These are phyloP conservation scores for Lasioglossum leucozonium DNA, from an alignment of 2,888 invertebrate species.

Conservation along the genomic window DNA sequence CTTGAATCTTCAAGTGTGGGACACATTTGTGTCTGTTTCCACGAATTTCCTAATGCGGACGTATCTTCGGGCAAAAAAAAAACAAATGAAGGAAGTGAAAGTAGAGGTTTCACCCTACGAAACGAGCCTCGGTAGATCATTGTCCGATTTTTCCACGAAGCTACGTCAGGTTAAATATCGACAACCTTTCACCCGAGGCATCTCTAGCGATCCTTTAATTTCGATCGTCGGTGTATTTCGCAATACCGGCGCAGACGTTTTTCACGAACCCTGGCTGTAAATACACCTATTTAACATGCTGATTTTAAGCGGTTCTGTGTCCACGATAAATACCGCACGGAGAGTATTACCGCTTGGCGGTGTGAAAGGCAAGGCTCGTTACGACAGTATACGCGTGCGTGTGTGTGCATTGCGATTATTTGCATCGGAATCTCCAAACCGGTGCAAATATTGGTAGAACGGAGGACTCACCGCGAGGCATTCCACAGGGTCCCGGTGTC, in stretches of 20 bases:
- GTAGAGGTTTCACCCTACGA: not conserved
- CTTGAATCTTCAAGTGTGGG: not conserved
- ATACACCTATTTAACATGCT: not conserved
- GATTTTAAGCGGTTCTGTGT: not conserved
- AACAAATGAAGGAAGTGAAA: not conserved
- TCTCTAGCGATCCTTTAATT: not conserved
- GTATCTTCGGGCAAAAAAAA: not conserved
- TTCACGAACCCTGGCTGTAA: not conserved
- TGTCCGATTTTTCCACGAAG: not conserved
- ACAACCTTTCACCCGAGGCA: not conserved
- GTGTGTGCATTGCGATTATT: not conserved
- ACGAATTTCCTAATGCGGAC: not conserved
- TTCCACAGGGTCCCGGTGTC: constrained; percentile 96
- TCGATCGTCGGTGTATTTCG: not conserved
- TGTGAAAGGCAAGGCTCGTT: not conserved
- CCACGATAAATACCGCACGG: not conserved
- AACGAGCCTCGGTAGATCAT: not conserved
- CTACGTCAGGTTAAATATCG: not conserved
- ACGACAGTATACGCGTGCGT: not conserved
- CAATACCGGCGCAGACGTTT: not conserved
- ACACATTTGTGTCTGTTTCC: not conserved
- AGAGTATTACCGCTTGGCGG: not conserved
- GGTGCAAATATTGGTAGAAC: not conserved
- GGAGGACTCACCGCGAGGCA: constrained; percentile 87
- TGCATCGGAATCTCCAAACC: not conserved